Base-by-base conservation (phyloP, 2,888 invertebrate species). In the Drosophila antonietae region DNA sequence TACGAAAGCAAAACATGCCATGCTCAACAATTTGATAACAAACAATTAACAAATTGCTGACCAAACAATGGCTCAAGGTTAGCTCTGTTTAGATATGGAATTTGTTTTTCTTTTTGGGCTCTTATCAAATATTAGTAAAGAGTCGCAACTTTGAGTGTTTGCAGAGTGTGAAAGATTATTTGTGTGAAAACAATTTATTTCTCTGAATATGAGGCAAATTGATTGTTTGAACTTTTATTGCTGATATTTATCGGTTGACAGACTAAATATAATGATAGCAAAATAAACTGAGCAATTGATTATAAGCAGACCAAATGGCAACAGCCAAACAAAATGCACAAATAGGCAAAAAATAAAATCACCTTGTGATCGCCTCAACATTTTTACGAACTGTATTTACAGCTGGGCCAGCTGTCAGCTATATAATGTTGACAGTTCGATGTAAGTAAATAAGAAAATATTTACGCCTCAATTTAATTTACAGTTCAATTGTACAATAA, bases 391-490 rank as follows among this genome's bases (percentile, higher is more conserved):
- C 31, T 43, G 58, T 28, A 41, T 63, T 67, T 62, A 69, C 65
- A 59, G 57, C 70, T 59, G 39, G 46, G 65, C 57, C 57, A 65
- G 64, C 66, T 68, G 67, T 55, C 68, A 62, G 67, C 52, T 28
- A 41, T 44, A 55, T 28, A 68, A 62, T 58, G 68, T 60, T 68
- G 69, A 64, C 70, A 58, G 67, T 49, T 56, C 12, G 57, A 57
- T 69, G 70, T 69, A 79, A 74, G 63, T 66, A 79, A 73, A 73
- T 64, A 53, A 71, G 5, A 28, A 74, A 81, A 83, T 79, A 85
- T 81, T 86, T 83, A 72, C 79, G 75, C 61, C 57, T 75, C 68
- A 60, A 79, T 75, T 74, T 49, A 65, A 69, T 65, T 68, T 65
- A 66, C 83, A 73, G 70, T 70, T 60, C 35, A 63, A 57, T 80